Evolutionary conservation across 2,797 vertebrate species (phyloP).

Genomic region (Stomatorhinus walkeri): DNA sequence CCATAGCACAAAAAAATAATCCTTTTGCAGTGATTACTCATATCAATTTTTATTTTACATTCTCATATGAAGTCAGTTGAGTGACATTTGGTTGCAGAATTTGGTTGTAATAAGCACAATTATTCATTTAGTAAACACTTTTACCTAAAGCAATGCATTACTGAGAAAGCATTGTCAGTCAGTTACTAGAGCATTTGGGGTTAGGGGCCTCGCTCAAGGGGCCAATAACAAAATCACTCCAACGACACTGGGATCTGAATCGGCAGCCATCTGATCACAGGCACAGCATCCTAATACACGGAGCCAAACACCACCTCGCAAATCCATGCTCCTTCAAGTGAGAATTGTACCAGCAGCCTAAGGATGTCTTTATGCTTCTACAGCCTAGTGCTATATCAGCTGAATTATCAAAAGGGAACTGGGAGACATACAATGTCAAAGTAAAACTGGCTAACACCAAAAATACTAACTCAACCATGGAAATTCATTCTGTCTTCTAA

Average conservation of each 20-base stretch:
- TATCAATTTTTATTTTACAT: background rate
- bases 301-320: background rate
- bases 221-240: background rate
- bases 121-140: background rate
- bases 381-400: background rate
- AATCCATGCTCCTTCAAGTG: background rate
- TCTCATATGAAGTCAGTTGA: background rate
- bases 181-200: background rate
- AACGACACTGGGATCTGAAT: background rate
- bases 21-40: background rate
- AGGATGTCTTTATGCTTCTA: background rate
- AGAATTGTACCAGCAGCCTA: background rate
- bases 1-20: background rate
- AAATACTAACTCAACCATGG: background rate
- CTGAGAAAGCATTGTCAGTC: background rate
- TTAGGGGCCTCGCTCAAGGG: background rate
- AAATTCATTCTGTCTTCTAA: background rate
- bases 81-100: background rate
- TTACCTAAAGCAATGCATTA: background rate
- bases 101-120: background rate
- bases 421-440: background rate
- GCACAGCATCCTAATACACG: background rate
- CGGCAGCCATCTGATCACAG: background rate
- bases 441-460: background rate
- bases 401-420: background rate